These are phyloP conservation scores for Benitochromis conjunctus DNA, from an alignment of 2,113 vertebrate species.

Conservation along the genomic window DNA sequence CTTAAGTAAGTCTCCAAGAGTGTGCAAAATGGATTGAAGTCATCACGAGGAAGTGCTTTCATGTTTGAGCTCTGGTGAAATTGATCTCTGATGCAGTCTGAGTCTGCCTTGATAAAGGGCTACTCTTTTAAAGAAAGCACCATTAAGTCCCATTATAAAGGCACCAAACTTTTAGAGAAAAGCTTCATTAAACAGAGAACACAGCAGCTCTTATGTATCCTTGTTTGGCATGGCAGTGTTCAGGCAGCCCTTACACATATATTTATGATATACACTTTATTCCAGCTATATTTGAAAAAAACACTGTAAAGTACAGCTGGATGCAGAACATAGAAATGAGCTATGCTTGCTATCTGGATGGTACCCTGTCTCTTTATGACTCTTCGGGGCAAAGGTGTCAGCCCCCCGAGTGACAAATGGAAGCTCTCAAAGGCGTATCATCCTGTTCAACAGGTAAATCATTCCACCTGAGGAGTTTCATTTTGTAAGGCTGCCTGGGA, in stretches of 20 bases:
- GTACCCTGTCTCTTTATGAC: conserved; percentile 38
- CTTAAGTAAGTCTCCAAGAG: not conserved
- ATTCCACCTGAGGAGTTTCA: conserved; percentile 48
- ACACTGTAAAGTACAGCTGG: conserved; percentile 2
- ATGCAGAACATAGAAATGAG: conserved; percentile 33
- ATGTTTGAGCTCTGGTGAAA: not conserved
- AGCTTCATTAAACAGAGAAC: not conserved
- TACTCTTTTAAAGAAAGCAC: not conserved
- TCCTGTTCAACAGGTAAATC: conserved; percentile 60
- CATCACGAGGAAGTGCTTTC: not conserved
- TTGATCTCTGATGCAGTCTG: not conserved
- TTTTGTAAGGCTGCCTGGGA: conserved; percentile 32
- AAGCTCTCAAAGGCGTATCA: conserved; percentile 29
- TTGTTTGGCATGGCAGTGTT: not conserved
- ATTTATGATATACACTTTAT: conserved; percentile 38
- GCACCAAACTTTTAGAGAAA: not conserved
- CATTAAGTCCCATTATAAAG: not conserved
- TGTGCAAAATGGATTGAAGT: not conserved
- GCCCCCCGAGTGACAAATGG: conserved; percentile 33
- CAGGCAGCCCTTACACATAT: not conserved
- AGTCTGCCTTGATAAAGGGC: not conserved
- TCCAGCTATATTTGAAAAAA: not conserved
- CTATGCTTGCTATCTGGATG: conserved; percentile 27
- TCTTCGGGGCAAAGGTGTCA: conserved; percentile 48
- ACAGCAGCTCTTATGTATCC: not conserved